Evolutionary conservation across 1,140 invertebrate species (phyloP).

Genomic region (Leptinotarsa defecta): DNA sequence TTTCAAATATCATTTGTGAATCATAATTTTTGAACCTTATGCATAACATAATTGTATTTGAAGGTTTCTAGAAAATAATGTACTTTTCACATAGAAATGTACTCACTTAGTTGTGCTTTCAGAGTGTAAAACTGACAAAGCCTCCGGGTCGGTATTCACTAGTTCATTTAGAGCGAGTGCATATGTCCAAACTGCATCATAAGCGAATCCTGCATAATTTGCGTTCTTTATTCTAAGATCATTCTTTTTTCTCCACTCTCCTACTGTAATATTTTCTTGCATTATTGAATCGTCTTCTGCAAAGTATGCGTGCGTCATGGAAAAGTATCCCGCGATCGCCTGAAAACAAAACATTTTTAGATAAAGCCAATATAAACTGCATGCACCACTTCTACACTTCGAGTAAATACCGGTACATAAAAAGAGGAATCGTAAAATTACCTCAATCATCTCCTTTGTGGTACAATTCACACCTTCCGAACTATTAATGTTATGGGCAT

Average conservation of each 20-base stretch:
- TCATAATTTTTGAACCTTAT: too few species aligned
- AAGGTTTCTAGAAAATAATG: too few species aligned
- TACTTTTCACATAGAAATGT: too few species aligned
- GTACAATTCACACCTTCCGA: slow-evolving; percentile 62
- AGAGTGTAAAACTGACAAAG: slow-evolving; percentile 64
- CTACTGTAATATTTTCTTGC: slow-evolving; percentile 69
- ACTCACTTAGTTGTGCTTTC: slow-evolving; percentile 63
- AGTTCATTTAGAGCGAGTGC: slow-evolving; percentile 73
- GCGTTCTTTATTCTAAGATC: slow-evolving; percentile 50
- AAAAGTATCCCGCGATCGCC: slow-evolving; percentile 78
- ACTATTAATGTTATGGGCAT: slow-evolving; percentile 61
- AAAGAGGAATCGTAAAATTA: slow-evolving; percentile 35
- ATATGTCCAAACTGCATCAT: slow-evolving; percentile 86
- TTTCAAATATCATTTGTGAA: too few species aligned
- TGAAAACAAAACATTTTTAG: slow-evolving; percentile 42
- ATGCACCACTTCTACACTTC: too few species aligned
- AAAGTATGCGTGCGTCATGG: slow-evolving; percentile 71
- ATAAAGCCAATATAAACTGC: too few species aligned
- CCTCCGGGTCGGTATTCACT: slow-evolving; percentile 63
- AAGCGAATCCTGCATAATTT: slow-evolving; percentile 76
- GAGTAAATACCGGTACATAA: too few species aligned
- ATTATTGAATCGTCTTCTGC: slow-evolving; percentile 65
- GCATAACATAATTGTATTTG: too few species aligned
- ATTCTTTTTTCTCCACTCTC: slow-evolving; percentile 63
- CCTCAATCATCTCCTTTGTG: slow-evolving; percentile 65